Conservation (phyloP, 1,140 invertebrate species). For the Polyergus mexicanus region DNA sequence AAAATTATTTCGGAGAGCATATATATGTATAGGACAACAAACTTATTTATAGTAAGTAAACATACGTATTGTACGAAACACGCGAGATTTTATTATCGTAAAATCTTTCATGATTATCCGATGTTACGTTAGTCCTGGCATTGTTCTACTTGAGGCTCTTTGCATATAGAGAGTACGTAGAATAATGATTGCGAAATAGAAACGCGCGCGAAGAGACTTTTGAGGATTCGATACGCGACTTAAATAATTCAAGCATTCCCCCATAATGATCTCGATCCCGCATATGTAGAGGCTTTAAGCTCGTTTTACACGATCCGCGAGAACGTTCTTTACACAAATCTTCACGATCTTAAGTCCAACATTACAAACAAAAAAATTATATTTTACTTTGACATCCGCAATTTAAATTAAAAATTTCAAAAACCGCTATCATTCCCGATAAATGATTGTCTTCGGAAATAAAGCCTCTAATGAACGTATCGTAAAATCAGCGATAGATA, state of each 20-base stretch:
- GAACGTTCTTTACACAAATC: not conserved
- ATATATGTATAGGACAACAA: not conserved
- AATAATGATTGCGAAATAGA: slow-evolving; percentile 64
- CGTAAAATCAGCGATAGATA: not conserved
- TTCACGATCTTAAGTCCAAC: not conserved
- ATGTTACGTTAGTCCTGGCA: slow-evolving; percentile 8
- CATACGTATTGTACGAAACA: slow-evolving; percentile 7
- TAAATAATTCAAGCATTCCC: slow-evolving; percentile 76
- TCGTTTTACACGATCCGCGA: not conserved
- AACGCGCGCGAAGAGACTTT: slow-evolving; percentile 56
- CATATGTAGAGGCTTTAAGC: slow-evolving; percentile 54
- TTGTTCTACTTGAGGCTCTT: slow-evolving; percentile 14
- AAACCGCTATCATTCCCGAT: not conserved
- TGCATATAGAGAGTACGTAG: slow-evolving; percentile 31
- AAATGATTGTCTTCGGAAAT: not conserved
- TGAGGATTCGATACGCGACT: slow-evolving; percentile 61
- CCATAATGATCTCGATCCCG: slow-evolving; percentile 38
- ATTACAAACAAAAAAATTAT: not conserved
- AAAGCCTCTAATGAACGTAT: not conserved
- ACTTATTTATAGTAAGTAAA: slow-evolving; percentile 23
- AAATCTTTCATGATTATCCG: slow-evolving; percentile 14
- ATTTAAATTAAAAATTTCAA: not conserved
- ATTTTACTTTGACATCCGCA: not conserved
- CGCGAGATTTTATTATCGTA: slow-evolving; percentile 13
- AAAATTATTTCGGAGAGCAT: too few relatives aligned